phyloP scores from a whole-genome alignment of 2,888 invertebrate genomes.

The Phrixothrix hirtus region DNA sequence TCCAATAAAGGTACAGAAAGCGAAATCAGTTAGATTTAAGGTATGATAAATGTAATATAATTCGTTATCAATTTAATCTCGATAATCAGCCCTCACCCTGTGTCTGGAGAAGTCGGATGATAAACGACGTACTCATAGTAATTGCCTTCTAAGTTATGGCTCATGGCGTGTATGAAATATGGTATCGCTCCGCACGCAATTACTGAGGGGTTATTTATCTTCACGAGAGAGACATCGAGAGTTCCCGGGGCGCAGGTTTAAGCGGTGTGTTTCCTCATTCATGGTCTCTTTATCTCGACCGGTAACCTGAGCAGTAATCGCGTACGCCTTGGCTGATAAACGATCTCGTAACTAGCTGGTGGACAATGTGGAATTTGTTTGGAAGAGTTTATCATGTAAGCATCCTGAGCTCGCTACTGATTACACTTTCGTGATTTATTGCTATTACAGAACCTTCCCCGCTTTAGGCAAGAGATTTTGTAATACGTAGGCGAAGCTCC shows the following conservation, averaged over 20 bases:
- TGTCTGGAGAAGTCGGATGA: constrained; percentile 54
- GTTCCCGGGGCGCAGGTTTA: constrained; percentile 41
- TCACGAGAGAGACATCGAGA: constrained; percentile 45
- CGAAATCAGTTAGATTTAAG: constrained; percentile 36
- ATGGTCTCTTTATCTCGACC: constrained; percentile 48
- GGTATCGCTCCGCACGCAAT: constrained; percentile 63
- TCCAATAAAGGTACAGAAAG: constrained; percentile 16
- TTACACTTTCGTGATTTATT: constrained; percentile 44
- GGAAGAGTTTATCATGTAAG: constrained; percentile 51
- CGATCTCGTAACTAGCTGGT: constrained; percentile 48
- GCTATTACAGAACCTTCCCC: constrained; percentile 35
- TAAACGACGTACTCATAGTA: constrained; percentile 64
- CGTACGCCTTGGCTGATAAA: constrained; percentile 41
- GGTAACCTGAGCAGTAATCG: constrained; percentile 32
- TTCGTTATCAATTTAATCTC: constrained; percentile 54
- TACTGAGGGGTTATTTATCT: constrained; percentile 62
- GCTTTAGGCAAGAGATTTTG: constrained; percentile 10
- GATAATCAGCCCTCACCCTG: constrained; percentile 50
- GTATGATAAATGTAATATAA: constrained; percentile 42
- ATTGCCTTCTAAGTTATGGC: constrained; percentile 65
- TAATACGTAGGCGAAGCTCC: constrained; percentile 4
- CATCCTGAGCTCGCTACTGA: constrained; percentile 44
- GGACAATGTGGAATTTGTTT: constrained; percentile 54
- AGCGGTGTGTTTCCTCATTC: constrained; percentile 49
- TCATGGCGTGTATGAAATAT: constrained; percentile 63